Evolutionary conservation across 2,113 vertebrate genomes (phyloP).

Genomic region (Microtus richardsoni): DNA sequence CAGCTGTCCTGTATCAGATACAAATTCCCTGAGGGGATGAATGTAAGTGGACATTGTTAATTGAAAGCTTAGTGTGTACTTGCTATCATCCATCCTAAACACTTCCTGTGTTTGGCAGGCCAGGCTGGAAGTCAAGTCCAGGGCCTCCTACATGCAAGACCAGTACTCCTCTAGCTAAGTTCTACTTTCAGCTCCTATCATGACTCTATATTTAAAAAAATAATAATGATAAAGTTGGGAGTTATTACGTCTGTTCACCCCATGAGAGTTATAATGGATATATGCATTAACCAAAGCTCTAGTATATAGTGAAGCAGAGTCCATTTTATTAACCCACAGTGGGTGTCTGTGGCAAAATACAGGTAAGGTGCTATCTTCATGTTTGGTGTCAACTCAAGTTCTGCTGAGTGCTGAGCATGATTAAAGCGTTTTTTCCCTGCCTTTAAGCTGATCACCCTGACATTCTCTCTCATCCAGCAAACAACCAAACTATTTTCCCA

Average conservation of each 20-base stretch:
- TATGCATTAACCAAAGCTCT: neutral
- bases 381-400: neutral
- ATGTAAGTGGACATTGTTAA: neutral
- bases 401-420: neutral
- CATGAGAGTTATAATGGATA: neutral
- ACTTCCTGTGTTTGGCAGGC: neutral
- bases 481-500: neutral
- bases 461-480: neutral
- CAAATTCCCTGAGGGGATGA: neutral
- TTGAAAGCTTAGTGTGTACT: neutral
- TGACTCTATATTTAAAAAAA: neutral
- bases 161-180: neutral
- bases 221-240: neutral
- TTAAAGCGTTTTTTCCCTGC: neutral
- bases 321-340: neutral
- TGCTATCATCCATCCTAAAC: accelerated
- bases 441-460: neutral
- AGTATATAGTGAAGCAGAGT: neutral
- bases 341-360: neutral
- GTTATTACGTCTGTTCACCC: neutral
- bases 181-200: neutral
- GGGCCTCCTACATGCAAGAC: neutral
- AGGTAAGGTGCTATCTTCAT: neutral
- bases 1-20: neutral
- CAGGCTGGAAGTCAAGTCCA: neutral